Base-by-base conservation (phyloP, 2,113 vertebrate species). In the Apodemus speciosus region DNA sequence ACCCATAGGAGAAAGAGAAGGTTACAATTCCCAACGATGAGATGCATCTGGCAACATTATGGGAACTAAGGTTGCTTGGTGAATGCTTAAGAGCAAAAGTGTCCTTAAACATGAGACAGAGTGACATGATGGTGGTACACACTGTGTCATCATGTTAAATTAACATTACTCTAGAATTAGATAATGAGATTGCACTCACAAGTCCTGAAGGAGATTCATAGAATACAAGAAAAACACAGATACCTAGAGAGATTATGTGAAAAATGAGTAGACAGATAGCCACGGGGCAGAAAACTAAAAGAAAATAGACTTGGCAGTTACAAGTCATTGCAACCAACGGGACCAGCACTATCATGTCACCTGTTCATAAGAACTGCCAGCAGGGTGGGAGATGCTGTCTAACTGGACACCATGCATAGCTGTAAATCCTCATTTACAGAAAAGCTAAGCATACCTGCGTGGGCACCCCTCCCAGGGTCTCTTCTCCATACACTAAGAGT, bases 111-210 rank as follows among this genome's bases (percentile, higher is more conserved):
- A 68, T 51, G 43, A 91, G 60, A 69, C 90, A 79, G 76, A 35
- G 9, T 11, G 18, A 32, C 14, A 40, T 14, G 69, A 40, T 35
- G 46, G 18, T 38, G 35, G 21, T 69, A 9, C 66, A 9, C 49
- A 38, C 1, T 53, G 76, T 46, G 58, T 58, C 1, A 18, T 30
- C 56, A 46, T 58, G 85, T 88, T 38, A 80, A 84, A 66, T 72
- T 85, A 90, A 89, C 58, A 73, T n/a, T 83, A 16, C 43, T 89
- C 43, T 89, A 69, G 13, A 94, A 89, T 89, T 81, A 32, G 46
- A 72, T 77, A 30, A 38, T 72, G 25, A 86, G 18, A 85, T 40
- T 43, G n/a, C 40, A 66, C 58, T 83, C 43, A 66, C 56, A 9
- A 32, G n/a, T 84, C 20, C 73, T 64, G 49, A 87, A 60, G 49